These are phyloP conservation scores for Diglossa cyanea DNA, from an alignment of 2,797 vertebrate genomes.

Conservation along the genomic window DNA sequence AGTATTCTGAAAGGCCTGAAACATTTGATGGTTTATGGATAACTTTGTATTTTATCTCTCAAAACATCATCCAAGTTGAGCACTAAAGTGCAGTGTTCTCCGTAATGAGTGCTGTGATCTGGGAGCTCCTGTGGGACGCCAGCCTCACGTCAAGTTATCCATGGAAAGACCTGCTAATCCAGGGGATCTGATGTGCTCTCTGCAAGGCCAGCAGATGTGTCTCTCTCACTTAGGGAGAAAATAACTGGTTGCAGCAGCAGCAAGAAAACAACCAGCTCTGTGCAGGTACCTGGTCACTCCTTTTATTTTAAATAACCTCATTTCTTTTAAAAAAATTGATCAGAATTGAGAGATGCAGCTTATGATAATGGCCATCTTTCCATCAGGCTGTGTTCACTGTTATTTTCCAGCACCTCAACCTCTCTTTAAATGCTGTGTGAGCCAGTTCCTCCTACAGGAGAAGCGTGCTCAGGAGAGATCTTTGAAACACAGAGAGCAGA, in stretches of 20 bases:
- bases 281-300: not conserved
- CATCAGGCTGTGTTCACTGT: not conserved
- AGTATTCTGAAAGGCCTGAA: constrained; percentile 54
- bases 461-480: not conserved
- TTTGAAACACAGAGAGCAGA: not conserved
- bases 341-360: not conserved
- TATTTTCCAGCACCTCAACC: not conserved
- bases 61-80: constrained; percentile 13
- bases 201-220: not conserved
- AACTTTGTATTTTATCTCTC: constrained; percentile 43
- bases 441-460: not conserved
- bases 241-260: not conserved
- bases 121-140: not conserved
- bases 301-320: not conserved
- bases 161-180: constrained; percentile 41
- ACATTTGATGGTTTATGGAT: constrained; percentile 55
- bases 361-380: not conserved
- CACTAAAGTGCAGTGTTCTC: constrained; percentile 40
- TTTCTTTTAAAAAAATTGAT: not conserved
- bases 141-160: not conserved
- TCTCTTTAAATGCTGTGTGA: not conserved
- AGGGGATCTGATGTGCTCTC: not conserved
- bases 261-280: not conserved
- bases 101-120: constrained; percentile 13
- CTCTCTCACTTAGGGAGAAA: not conserved